phyloP scores from a whole-genome alignment of 2,113 vertebrate genomes.

The Paratilapia polleni region DNA sequence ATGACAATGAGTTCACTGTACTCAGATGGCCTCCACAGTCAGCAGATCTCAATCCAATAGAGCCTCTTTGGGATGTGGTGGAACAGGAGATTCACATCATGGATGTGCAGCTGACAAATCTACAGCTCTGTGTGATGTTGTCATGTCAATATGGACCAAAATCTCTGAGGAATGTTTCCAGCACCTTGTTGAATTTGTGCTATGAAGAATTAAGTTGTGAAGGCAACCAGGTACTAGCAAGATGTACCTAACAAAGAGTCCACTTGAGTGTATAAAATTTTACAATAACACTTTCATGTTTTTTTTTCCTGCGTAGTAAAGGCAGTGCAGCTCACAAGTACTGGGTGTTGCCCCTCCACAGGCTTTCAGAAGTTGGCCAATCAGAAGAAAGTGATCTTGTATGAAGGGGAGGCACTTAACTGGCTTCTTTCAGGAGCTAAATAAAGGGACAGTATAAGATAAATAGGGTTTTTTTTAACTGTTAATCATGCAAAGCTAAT shows the following conservation, averaged over 20 bases:
- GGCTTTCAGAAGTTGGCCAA: not conserved
- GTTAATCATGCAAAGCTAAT: too few relatives aligned
- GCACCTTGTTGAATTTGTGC: too few relatives aligned
- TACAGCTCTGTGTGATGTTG: too few relatives aligned
- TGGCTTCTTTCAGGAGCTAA: not conserved
- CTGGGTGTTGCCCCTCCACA: rapidly evolving
- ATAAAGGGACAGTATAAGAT: not conserved
- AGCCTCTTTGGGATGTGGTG: too few relatives aligned
- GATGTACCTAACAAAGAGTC: not conserved
- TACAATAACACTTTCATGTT: not conserved
- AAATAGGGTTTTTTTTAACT: not conserved
- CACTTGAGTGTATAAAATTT: not conserved
- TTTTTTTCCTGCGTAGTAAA: not conserved
- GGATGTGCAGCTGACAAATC: too few relatives aligned
- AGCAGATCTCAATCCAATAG: too few relatives aligned
- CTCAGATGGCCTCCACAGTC: too few relatives aligned
- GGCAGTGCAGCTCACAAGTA: not conserved
- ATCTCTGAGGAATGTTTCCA: too few relatives aligned
- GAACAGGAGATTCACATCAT: too few relatives aligned
- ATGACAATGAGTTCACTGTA: too few relatives aligned
- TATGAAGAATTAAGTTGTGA: too few relatives aligned
- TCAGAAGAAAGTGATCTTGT: not conserved
- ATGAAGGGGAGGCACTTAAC: not conserved
- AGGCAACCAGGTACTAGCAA: not conserved
- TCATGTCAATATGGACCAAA: too few relatives aligned